phyloP scores from a whole-genome alignment of 1,140 invertebrate species.

The Acromyrmex echinatior region DNA sequence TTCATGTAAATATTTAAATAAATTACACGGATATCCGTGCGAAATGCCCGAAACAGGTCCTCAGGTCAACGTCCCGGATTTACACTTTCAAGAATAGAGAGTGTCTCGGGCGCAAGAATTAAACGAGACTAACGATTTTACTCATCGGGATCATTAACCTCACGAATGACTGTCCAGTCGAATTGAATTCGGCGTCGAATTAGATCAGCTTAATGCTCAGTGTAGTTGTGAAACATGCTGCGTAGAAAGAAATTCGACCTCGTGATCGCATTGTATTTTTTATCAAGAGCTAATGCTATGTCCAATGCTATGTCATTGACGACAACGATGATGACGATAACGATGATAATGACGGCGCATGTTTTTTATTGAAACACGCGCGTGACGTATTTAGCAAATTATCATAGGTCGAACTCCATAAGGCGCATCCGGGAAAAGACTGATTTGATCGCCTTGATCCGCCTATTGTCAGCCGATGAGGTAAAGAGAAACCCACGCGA shows the following conservation, averaged over 20 bases:
- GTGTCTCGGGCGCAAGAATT: background rate
- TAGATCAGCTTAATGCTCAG: background rate
- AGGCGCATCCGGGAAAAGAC: constrained; percentile 67
- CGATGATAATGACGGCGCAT: background rate
- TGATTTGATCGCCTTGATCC: constrained; percentile 68
- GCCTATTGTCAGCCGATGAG: constrained; percentile 7
- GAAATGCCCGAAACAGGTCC: background rate
- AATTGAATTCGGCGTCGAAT: constrained; percentile 46
- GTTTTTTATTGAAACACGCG: constrained; percentile 27
- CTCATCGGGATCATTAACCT: constrained; percentile 26
- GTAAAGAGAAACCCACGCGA: constrained; percentile 36
- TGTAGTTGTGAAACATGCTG: constrained; percentile 25
- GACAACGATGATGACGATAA: background rate
- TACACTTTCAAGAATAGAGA: constrained; percentile 37
- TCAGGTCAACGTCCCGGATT: constrained; percentile 22
- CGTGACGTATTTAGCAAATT: constrained; percentile 17
- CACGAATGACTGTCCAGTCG: constrained; percentile 25
- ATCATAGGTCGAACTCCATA: constrained; percentile 55
- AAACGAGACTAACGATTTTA: constrained; percentile 21
- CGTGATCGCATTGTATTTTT: constrained; percentile 25
- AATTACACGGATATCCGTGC: background rate
- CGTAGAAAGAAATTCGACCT: constrained; percentile 50
- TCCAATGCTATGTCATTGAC: background rate
- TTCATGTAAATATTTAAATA: background rate
- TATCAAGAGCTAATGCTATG: background rate